Evolutionary conservation across 2,113 vertebrate genomes (phyloP), one percentile per base, ranked within the genome.

Genomic region (Psilopsiagon aymara): DNA sequence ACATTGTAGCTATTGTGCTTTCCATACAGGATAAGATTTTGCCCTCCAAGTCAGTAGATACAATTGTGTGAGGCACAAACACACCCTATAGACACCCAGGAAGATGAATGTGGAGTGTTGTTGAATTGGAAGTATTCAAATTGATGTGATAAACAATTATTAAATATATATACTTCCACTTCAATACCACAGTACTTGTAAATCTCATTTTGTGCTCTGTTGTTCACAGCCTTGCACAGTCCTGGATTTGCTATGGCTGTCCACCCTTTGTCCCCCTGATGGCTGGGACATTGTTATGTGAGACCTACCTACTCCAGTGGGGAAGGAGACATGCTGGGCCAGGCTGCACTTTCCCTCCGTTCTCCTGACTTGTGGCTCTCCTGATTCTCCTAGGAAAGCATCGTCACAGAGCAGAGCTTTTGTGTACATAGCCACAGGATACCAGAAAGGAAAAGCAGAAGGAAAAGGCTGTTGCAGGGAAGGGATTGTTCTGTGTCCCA

Each of bases 341-440:
- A 53, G 28, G 39, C 55, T 29, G 18, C 29, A 11, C 28, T 28
- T 37, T 17, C 6, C 8, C 13, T 74, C 17, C 1, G 0, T 20
- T 76, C 33, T 82, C 11, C 46, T 47, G 63, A 21, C 46, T 62
- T 67, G 44, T 21, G 9, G 7, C 19, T 91, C 29, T 84, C 23
- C 39, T 0, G 0, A 8, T 55, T 76, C 33, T 80, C 31, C 43
- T 37, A 24, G 63, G 17, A 74, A 66, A 77, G 18, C 4, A 3
- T 16, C 19, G 3, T 27, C 71, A 15, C 44, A 44, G 23, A 24
- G 29, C 41, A 74, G 14, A 77, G 25, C 7, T 73, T 76, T 60
- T 0, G 0, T 62, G 33, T 46, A 15, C 0, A 0, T 39, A 29
- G 47, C 31, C 41, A 41, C 21, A 0, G 11, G 53, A 44, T 62